Evolutionary conservation across 2,888 invertebrate genomes (phyloP).

Genomic region (Willowsia nigromaculata): DNA sequence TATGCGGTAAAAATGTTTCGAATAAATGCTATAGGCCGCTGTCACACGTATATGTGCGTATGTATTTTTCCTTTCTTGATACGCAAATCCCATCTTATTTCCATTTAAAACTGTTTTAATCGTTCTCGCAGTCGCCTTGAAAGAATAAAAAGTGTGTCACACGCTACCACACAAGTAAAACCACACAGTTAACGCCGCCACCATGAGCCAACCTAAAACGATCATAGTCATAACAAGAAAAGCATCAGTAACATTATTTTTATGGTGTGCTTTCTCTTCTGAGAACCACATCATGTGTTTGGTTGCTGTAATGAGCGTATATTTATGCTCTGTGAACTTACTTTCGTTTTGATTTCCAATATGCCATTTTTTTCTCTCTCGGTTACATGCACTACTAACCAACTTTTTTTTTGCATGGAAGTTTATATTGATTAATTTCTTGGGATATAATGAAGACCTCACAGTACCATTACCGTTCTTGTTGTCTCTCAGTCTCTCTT

Average conservation of each 20-base stretch:
- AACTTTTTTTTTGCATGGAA: neutral
- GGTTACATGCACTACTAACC: neutral
- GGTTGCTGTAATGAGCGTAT: neutral
- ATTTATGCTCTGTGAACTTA: neutral
- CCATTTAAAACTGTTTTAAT: slow-evolving; percentile 44
- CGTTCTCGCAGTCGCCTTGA: slow-evolving; percentile 6
- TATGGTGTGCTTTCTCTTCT: neutral
- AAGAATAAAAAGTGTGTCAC: slow-evolving; percentile 39
- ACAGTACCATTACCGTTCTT: neutral
- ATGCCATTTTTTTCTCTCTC: neutral
- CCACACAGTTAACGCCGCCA: neutral
- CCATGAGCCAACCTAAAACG: neutral
- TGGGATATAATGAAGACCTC: neutral
- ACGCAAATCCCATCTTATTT: neutral
- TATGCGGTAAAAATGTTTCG: no score
- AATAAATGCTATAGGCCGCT: no score
- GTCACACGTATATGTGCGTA: neutral
- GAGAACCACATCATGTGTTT: slow-evolving; percentile 2
- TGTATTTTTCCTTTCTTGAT: neutral
- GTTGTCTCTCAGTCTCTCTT: neutral
- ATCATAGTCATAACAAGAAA: neutral
- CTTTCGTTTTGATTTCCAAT: neutral
- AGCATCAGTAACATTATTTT: neutral
- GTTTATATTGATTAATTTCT: neutral
- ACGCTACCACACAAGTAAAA: slow-evolving; percentile 20